A percentile compares a stretch with the other conserved stretches of the same genome.
Conservation (phyloP, 2,113 vertebrate genomes). For the Pterocles burchelli region DNA sequence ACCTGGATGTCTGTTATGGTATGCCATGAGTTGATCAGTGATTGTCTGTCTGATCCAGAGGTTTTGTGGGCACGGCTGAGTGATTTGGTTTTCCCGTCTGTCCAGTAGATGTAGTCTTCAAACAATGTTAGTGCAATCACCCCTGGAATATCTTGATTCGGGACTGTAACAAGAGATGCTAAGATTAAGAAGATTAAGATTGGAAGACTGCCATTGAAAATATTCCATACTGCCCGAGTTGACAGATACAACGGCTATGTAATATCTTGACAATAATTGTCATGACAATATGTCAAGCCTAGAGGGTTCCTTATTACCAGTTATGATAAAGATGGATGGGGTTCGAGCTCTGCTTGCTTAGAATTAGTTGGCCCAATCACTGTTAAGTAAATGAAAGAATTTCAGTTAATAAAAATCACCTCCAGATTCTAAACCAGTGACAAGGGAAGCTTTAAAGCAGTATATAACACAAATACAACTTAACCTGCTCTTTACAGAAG, state of each 20-base stretch:
- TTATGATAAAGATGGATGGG: conserved; percentile 36
- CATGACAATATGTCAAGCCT: conserved; percentile 52
- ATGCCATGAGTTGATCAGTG: conserved; percentile 97
- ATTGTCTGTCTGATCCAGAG: conserved; percentile 85
- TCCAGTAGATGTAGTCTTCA: conserved; percentile 99
- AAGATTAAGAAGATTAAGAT: conserved; percentile 67
- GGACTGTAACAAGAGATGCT: conserved; percentile 82
- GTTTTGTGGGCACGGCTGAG: conserved; percentile 96
- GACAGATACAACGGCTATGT: conserved; percentile 59
- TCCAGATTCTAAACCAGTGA: conserved; percentile 11
- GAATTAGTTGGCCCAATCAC: neutral
- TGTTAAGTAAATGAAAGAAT: conserved; percentile 24
- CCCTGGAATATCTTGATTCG: conserved; percentile 91
- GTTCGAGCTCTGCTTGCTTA: neutral
- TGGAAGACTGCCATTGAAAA: conserved; percentile 72
- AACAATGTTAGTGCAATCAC: conserved; percentile 96
- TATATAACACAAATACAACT: neutral
- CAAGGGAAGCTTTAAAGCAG: neutral
- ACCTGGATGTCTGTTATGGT: conserved; percentile 96
- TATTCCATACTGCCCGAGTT: conserved; percentile 58
- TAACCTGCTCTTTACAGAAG: neutral
- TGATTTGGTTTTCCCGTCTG: conserved; percentile 97
- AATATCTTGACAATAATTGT: conserved; percentile 64
- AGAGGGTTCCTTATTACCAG: conserved; percentile 55
- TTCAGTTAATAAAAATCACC: neutral